These are phyloP conservation scores for Zoroaster sp. DNA, from an alignment of 53 echinoderm and acorn worm species.

Conservation along the genomic window DNA sequence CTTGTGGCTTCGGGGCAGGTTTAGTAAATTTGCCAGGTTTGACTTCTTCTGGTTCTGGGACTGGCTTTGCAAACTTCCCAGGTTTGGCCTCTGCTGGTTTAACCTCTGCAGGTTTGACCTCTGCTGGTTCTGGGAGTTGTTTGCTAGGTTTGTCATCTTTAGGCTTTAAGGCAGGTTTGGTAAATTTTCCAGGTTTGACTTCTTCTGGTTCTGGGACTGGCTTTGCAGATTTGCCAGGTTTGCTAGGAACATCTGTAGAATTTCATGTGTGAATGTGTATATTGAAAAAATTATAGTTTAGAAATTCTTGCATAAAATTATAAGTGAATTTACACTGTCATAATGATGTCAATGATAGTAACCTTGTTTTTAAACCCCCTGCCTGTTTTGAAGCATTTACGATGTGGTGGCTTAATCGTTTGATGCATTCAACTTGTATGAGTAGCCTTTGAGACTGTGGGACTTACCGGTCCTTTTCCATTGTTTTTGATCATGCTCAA, in stretches of 20 bases:
- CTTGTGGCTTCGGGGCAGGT: background rate
- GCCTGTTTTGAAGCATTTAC: too few relatives aligned
- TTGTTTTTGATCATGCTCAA: too few relatives aligned
- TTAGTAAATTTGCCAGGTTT: background rate
- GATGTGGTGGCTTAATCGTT: too few relatives aligned
- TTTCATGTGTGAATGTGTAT: background rate
- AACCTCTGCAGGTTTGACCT: slow-evolving; percentile 16
- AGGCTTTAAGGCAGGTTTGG: background rate
- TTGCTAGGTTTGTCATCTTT: background rate
- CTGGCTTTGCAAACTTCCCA: background rate
- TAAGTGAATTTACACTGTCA: too few relatives aligned
- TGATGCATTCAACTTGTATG: too few relatives aligned
- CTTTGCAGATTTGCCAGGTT: background rate
- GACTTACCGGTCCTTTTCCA: too few relatives aligned
- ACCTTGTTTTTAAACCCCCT: too few relatives aligned
- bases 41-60: background rate
- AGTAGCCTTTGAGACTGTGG: too few relatives aligned
- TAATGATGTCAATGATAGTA: too few relatives aligned
- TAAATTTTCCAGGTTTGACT: background rate
- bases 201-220: background rate
- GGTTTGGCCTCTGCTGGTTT: slow-evolving; percentile 14
- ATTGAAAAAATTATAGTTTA: too few relatives aligned
- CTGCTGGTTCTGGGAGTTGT: background rate
- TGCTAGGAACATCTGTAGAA: slow-evolving; percentile 17
- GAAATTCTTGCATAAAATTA: too few relatives aligned